Evolutionary conservation across 2,888 invertebrate genomes (phyloP).

Genomic region (Acanthosepion esculentum): DNA sequence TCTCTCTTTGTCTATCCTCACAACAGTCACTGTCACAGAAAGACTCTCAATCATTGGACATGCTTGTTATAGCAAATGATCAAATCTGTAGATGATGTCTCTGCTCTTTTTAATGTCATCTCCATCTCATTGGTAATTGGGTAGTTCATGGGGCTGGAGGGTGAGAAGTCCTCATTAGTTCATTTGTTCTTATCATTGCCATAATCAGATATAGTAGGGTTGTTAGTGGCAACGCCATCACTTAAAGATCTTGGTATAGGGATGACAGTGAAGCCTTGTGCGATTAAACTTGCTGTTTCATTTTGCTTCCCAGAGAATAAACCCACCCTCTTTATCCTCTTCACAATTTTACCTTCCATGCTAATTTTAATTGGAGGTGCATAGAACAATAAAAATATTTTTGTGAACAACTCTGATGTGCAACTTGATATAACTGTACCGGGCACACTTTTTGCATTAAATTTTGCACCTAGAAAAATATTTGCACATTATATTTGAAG

Average conservation of each 20-base stretch:
- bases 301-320: not conserved
- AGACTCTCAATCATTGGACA: not conserved
- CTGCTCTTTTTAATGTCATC: not conserved
- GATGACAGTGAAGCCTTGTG: not conserved
- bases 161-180: not conserved
- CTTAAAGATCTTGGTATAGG: not conserved
- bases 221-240: not conserved
- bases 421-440: too few relatives aligned
- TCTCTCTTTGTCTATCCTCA: not conserved
- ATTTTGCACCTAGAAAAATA: too few relatives aligned
- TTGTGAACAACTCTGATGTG: too few relatives aligned
- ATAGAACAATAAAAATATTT: too few relatives aligned
- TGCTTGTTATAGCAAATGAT: too few relatives aligned
- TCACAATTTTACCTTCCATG: not conserved
- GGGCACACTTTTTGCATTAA: too few relatives aligned
- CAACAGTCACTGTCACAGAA: not conserved
- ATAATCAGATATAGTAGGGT: not conserved
- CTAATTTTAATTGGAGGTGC: not conserved
- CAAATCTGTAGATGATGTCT: not conserved
- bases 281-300: not conserved
- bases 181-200: not conserved
- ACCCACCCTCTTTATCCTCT: not conserved
- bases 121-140: not conserved
- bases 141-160: not conserved
- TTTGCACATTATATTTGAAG: too few relatives aligned